Base-by-base conservation (phyloP, 2,888 invertebrate species). In the Aethes cnicana region DNA sequence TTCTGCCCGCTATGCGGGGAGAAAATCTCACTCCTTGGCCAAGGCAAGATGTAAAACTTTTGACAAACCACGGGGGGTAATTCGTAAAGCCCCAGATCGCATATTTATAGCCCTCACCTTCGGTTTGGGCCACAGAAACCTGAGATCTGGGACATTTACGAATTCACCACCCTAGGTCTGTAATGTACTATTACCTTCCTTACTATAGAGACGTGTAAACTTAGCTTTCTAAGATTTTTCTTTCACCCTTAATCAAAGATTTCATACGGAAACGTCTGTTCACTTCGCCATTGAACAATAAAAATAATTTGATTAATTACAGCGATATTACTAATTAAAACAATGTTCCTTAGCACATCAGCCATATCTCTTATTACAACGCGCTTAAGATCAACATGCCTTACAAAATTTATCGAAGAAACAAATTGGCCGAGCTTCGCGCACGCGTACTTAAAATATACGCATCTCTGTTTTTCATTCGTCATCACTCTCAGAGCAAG, bases 401-500 rank as follows among this genome's bases (percentile, higher is more conserved):
- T 36, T 37, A 50, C 49, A 36, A 50, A 43, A 47, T 37, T 21
- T 53, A 58, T 54, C 57, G 57, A 56, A 55, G 53, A 42, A 50
- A 59, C 58, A 63, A 58, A 62, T 58, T 59, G 59, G 60, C 55
- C 58, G 57, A 61, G 52, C 54, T 59, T 61, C 64, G 70, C 71
- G 71, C 69, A 69, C 61, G 70, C 70, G 69, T 69, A 65, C 57
- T 59, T 58, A 63, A 63, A 67, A 63, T 58, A 49, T 57, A 55
- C 52, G 58, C 63, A 54, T 66, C 63, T 68, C 68, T 64, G 58
- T 69, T 64, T 58, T 57, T 69, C 64, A 61, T 63, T 61, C 67
- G 59, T 43, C 9, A 7, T 41, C 7, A 21, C 12, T 4, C 0
- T 35, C 7, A 26, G 26, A 35, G 9, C 16, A 33, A 48, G 25